These are phyloP conservation scores for Nebria brevicollis DNA, from an alignment of 2,888 invertebrate species.

Conservation along the genomic window DNA sequence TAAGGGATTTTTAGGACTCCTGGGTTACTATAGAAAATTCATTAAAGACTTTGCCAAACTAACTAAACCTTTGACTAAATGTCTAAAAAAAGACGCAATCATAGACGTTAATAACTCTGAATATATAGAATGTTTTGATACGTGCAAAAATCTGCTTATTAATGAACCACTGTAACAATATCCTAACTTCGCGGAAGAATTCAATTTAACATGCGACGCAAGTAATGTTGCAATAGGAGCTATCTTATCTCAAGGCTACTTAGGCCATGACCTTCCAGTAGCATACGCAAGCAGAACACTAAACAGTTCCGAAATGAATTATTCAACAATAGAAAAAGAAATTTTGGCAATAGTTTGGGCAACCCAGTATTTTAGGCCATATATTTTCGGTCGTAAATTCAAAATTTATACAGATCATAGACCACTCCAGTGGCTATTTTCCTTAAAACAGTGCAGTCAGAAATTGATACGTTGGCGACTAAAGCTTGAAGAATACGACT, in stretches of 20 bases:
- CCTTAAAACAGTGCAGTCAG: too few relatives aligned
- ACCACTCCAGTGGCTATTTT: too few relatives aligned
- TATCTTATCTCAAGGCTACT: not conserved
- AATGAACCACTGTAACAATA: not conserved
- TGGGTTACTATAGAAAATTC: not conserved
- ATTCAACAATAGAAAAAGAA: not conserved
- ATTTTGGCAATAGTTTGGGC: not conserved
- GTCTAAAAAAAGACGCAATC: not conserved
- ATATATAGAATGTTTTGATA: not conserved
- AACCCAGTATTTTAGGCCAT: not conserved
- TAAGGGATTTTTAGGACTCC: too few relatives aligned
- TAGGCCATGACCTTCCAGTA: not conserved
- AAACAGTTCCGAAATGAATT: not conserved
- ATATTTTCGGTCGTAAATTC: too few relatives aligned
- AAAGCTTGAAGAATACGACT: too few relatives aligned
- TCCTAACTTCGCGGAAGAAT: not conserved
- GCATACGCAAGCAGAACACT: not conserved
- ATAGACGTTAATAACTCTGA: not conserved
- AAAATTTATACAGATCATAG: too few relatives aligned
- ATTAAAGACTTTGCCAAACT: not conserved
- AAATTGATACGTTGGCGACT: too few relatives aligned
- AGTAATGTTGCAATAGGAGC: not conserved
- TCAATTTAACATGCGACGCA: not conserved
- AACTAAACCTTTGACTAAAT: not conserved
- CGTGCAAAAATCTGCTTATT: not conserved